Percentiles rank a stretch among this genome's conserved stretches.
phyloP scores from a whole-genome alignment of 1,140 invertebrate species.

The Drosophila nannoptera region DNA sequence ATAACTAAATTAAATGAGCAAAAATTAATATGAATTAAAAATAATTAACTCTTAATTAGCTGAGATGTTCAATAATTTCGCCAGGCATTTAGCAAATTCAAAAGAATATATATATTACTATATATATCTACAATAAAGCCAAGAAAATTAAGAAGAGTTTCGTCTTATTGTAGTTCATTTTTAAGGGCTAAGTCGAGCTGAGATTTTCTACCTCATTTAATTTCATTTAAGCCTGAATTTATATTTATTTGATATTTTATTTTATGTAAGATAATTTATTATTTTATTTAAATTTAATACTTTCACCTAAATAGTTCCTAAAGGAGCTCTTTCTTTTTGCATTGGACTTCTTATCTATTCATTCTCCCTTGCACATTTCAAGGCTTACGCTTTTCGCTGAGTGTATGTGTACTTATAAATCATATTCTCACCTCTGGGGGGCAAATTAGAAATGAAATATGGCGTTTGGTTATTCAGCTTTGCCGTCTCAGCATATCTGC shows the following conservation, averaged over 20 bases:
- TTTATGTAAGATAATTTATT: background rate
- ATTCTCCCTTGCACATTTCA: too few relatives aligned
- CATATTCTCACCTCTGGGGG: slow-evolving; percentile 57
- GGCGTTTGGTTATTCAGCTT: slow-evolving; percentile 43
- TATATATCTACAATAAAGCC: slow-evolving; percentile 53
- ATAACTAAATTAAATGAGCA: slow-evolving; percentile 41
- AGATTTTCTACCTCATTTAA: too few relatives aligned
- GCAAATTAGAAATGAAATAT: slow-evolving; percentile 72
- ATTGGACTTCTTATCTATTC: too few relatives aligned
- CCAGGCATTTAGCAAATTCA: slow-evolving; percentile 63
- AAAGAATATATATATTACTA: slow-evolving; percentile 39
- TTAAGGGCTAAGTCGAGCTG: too few relatives aligned
- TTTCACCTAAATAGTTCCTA: background rate
- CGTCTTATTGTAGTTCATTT: too few relatives aligned
- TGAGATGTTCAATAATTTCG: slow-evolving; percentile 74
- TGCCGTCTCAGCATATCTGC: slow-evolving; percentile 39
- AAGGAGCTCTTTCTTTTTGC: background rate
- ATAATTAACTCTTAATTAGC: slow-evolving; percentile 70
- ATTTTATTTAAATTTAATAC: background rate
- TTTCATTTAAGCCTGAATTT: background rate
- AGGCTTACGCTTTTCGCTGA: background rate
- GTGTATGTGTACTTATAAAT: slow-evolving; percentile 33
- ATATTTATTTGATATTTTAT: background rate
- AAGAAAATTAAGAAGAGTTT: slow-evolving; percentile 21
- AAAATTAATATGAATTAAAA: slow-evolving; percentile 51